Evolutionary conservation across 2,113 vertebrate species (phyloP).

Genomic region (Corvus cornix): DNA sequence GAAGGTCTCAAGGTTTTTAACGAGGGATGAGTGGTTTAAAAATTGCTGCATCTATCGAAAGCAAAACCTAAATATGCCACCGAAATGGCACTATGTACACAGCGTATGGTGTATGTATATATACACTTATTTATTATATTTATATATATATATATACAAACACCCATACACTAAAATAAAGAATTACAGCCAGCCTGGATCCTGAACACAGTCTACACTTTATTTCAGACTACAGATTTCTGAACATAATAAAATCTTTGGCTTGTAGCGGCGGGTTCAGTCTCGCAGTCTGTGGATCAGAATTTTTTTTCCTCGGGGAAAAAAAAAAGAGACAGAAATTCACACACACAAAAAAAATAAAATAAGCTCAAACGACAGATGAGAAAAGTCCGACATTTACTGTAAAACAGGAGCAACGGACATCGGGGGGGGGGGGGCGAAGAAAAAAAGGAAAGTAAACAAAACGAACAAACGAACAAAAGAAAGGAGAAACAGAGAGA

Average conservation of each 20-base stretch:
- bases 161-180: not conserved
- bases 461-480: conserved; percentile 45
- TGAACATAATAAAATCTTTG: conserved; percentile 99
- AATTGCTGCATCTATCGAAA: not conserved
- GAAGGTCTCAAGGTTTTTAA: not conserved
- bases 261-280: conserved; percentile 90
- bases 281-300: conserved; percentile 78
- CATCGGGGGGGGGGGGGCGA: not conserved
- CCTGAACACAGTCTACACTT: conserved; percentile 84
- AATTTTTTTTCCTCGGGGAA: conserved; percentile 35
- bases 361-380: conserved; percentile 25
- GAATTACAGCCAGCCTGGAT: conserved; percentile 48
- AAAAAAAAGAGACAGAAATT: not conserved
- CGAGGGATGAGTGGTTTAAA: not conserved
- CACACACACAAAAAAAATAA: not conserved
- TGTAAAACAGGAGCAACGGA: conserved; percentile 21
- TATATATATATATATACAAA: not conserved
- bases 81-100: not conserved
- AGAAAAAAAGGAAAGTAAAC: conserved; percentile 14
- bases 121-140: not conserved
- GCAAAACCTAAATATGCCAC: not conserved
- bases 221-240: conserved; percentile 96
- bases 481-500: not conserved
- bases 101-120: not conserved
- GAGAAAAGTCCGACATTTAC: conserved; percentile 36